Evolutionary conservation across 2,888 invertebrate genomes (phyloP).

Genomic region (Lithosia quadra): DNA sequence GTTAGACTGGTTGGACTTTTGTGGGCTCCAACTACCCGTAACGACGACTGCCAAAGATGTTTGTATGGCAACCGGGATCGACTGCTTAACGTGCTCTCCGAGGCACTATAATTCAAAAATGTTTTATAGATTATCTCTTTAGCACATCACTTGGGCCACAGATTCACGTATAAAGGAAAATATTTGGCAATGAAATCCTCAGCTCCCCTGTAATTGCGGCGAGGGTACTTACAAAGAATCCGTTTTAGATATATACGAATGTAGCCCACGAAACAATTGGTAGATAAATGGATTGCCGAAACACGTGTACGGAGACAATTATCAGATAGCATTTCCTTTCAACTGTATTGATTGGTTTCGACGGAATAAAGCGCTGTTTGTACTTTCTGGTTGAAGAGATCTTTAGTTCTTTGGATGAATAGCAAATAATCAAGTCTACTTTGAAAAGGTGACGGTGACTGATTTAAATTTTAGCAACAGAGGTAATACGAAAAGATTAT

Average conservation of each 20-base stretch:
- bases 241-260: conserved; percentile 44
- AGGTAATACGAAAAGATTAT: too few relatives aligned
- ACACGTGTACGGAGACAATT: conserved; percentile 46
- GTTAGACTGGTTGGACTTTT: too few relatives aligned
- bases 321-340: conserved; percentile 34
- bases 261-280: conserved; percentile 49
- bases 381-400: background rate
- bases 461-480: background rate
- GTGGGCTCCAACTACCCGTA: too few relatives aligned
- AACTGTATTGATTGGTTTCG: conserved; percentile 33
- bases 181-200: conserved; percentile 84
- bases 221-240: conserved; percentile 56
- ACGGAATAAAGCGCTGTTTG: background rate
- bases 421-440: background rate
- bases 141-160: conserved; percentile 48
- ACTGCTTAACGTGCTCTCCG: too few relatives aligned
- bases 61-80: too few relatives aligned
- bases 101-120: too few relatives aligned
- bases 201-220: conserved; percentile 76
- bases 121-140: conserved; percentile 21
- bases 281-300: conserved; percentile 45
- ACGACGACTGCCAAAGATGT: too few relatives aligned
- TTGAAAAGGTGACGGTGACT: background rate
- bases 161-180: conserved; percentile 75
- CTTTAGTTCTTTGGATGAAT: background rate